A percentile compares a stretch with the other conserved stretches of the same genome.
Evolutionary conservation across 2,888 invertebrate genomes (phyloP).

Genomic region (Drosophila demipolita): DNA sequence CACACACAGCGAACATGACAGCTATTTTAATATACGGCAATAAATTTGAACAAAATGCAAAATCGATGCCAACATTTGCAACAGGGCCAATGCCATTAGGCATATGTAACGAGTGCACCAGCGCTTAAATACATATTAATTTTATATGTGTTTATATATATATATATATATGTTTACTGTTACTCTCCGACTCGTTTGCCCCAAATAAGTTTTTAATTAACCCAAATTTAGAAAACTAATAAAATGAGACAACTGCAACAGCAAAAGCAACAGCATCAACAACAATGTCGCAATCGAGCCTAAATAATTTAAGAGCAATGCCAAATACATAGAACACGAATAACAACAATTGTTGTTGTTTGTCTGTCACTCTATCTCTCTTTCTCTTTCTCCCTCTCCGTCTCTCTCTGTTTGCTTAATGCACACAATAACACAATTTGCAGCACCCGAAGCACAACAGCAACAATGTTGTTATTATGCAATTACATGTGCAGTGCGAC

Average conservation of each 20-base stretch:
- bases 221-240: slow-evolving; percentile 76
- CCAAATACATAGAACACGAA: slow-evolving; percentile 15
- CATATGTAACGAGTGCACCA: slow-evolving; percentile 43
- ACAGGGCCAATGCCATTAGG: slow-evolving; percentile 33
- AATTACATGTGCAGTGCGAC: slow-evolving; percentile 66
- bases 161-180: not conserved
- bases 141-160: not conserved
- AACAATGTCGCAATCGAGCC: slow-evolving; percentile 30
- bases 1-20: slow-evolving; percentile 14
- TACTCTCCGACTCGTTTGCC: slow-evolving; percentile 10
- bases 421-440: slow-evolving; percentile 41
- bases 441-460: slow-evolving; percentile 37
- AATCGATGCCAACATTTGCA: slow-evolving; percentile 69
- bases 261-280: slow-evolving; percentile 14
- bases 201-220: slow-evolving; percentile 78
- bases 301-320: slow-evolving; percentile 60
- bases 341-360: slow-evolving; percentile 3
- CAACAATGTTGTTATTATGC: slow-evolving; percentile 71
- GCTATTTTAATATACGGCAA: slow-evolving; percentile 62
- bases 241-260: slow-evolving; percentile 54
- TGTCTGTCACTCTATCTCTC: not conserved
- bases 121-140: not conserved
- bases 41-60: slow-evolving; percentile 65
- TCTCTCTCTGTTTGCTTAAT: slow-evolving; percentile 25
- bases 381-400: not conserved